Evolutionary conservation across 2,888 invertebrate genomes (phyloP), one percentile per base, ranked within the genome.

Genomic region (Noctua fimbriata): DNA sequence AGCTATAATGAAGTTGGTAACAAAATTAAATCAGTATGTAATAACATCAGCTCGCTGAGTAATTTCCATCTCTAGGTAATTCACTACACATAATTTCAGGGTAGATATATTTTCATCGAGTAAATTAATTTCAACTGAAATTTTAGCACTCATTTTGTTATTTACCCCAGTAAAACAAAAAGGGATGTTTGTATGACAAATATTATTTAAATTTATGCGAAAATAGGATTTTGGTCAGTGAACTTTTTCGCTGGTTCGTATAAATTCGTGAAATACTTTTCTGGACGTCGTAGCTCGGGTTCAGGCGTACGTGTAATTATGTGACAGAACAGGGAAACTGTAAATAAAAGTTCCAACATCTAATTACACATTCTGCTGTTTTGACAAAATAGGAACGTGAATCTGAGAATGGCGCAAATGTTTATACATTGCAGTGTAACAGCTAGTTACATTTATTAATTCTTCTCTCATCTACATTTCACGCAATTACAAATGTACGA

Each of bases 181-280:
- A 75, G 78, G 73, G 69, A 81, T 82, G 82, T 79, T 85, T 79
- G 81, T 78, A 71, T 78, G 79, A 75, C 79, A 81, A 81, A 87
- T 85, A 79, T 83, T 85, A 88, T 88, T 88, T 84, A 86, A 90
- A 90, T 90, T 84, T 81, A 87, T 79, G 76, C 84, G 73, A 84
- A 86, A 85, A 86, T 86, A 82, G 81, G 83, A 82, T 86, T 84
- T 83, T 63, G 32, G 60, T 63, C 83, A 76, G 78, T 83, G 65
- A 89, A 87, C 82, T 87, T 90, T 89, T 85, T 79, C 58, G 80
- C 69, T 73, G 47, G 78, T 81, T 72, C 73, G 60, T 73, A 82
- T 78, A 80, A 87, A 86, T 86, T 79, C 69, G 78, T 81, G 16
- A 76, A 85, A 88, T 82, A 83, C 65, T 81, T 85, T 82, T 84